These are phyloP conservation scores for Rhinoraja longicauda DNA, from an alignment of 2,797 vertebrate species.

Conservation along the genomic window DNA sequence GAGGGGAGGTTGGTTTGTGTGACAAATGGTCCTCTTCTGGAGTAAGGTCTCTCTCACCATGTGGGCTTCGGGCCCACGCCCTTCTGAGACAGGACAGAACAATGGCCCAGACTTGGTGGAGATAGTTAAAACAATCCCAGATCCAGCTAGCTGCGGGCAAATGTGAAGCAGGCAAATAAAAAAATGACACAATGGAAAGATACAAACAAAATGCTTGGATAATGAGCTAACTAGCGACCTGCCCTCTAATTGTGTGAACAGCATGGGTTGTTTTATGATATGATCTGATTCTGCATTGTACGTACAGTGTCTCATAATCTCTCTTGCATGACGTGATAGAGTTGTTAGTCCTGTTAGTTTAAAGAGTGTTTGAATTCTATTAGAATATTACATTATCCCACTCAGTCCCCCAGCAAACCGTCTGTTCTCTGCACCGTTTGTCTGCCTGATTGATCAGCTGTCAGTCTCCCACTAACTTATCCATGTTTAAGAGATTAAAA, in stretches of 20 bases:
- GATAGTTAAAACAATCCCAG: not conserved
- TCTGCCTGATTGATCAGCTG: slow-evolving; percentile 77
- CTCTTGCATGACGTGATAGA: slow-evolving; percentile 57
- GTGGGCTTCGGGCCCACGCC: not conserved
- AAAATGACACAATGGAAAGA: slow-evolving; percentile 24
- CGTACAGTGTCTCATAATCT: slow-evolving; percentile 37
- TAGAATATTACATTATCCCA: slow-evolving; percentile 78
- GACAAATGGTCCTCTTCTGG: no score
- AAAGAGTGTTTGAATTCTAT: slow-evolving; percentile 70
- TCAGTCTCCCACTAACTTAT: slow-evolving; percentile 69
- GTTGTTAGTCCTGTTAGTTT: slow-evolving; percentile 61
- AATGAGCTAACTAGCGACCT: slow-evolving; percentile 30
- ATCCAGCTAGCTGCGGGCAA: not conserved
- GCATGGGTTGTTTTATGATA: not conserved
- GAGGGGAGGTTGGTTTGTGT: no score
- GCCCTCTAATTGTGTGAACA: slow-evolving; percentile 22
- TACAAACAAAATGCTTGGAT: slow-evolving; percentile 32
- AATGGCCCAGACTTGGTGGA: not conserved
- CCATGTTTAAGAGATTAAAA: slow-evolving; percentile 64
- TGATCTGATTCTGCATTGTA: slow-evolving; percentile 31
- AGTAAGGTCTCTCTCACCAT: no score
- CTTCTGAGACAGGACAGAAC: not conserved
- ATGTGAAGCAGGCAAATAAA: slow-evolving; percentile 19
- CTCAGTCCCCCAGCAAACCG: slow-evolving; percentile 61
- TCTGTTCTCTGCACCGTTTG: slow-evolving; percentile 57